These are phyloP conservation scores for Griposia aprilina DNA, from an alignment of 2,888 invertebrate species.

Conservation along the genomic window DNA sequence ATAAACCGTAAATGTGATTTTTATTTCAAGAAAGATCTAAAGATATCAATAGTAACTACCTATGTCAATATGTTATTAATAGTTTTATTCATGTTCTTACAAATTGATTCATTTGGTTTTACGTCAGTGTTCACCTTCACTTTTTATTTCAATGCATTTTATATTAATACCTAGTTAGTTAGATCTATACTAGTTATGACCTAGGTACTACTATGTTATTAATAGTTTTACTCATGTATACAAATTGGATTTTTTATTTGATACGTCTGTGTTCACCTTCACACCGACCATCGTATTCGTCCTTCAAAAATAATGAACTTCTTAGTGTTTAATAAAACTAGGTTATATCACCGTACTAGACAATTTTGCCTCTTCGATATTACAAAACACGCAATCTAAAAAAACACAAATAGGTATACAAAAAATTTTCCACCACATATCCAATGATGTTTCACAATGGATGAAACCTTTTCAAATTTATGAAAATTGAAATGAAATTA, in stretches of 20 bases:
- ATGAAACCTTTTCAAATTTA: slow-evolving; percentile 19
- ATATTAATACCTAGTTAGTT: background rate
- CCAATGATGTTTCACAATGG: slow-evolving; percentile 5
- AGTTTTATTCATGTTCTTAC: too few relatives aligned
- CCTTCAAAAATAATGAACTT: slow-evolving; percentile 49
- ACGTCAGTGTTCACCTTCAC: too few relatives aligned
- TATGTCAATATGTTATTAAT: too few relatives aligned
- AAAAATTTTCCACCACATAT: slow-evolving; percentile 3
- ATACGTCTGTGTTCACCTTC: slow-evolving; percentile 31
- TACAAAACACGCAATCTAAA: slow-evolving; percentile 20
- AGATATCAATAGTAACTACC: too few relatives aligned
- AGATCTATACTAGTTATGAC: background rate
- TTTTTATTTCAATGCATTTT: background rate
- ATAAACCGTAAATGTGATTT: too few relatives aligned
- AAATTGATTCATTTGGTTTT: too few relatives aligned
- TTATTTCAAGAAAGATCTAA: background rate
- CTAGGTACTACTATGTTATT: background rate
- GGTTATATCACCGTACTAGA: slow-evolving; percentile 4
- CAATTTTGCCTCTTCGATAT: slow-evolving; percentile 24
- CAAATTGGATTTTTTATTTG: slow-evolving; percentile 9
- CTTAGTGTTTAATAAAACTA: background rate
- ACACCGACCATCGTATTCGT: background rate
- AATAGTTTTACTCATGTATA: background rate
- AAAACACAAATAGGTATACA: slow-evolving; percentile 3
- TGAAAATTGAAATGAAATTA: background rate